Evolutionary conservation across 2,797 vertebrate species (phyloP).

Genomic region (Loriculus beryllinus): DNA sequence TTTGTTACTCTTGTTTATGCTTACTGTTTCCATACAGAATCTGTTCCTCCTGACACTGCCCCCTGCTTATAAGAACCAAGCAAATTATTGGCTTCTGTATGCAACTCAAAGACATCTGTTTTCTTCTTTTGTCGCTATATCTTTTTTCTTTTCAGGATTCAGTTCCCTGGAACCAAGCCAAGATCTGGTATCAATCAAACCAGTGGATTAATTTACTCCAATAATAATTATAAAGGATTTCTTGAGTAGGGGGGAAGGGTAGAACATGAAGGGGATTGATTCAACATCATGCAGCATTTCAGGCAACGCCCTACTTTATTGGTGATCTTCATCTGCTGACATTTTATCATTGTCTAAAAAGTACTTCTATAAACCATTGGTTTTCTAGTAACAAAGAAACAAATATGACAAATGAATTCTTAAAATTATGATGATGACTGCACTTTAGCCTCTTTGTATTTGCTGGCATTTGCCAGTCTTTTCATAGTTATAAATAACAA

Average conservation of each 20-base stretch:
- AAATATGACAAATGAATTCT: background rate
- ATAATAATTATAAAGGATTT: background rate
- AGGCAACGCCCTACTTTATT: background rate
- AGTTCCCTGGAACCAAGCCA: slow-evolving; percentile 46
- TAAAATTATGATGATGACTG: background rate
- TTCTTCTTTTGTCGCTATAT: background rate
- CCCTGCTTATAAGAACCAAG: background rate
- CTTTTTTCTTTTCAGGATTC: slow-evolving; percentile 35
- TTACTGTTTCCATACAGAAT: background rate
- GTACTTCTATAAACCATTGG: background rate
- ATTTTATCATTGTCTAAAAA: background rate
- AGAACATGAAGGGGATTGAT: background rate
- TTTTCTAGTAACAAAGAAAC: background rate
- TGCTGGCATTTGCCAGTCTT: slow-evolving; percentile 13
- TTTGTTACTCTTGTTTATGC: background rate
- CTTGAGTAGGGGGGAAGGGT: background rate
- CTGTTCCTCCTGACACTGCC: background rate
- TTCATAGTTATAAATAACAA: background rate
- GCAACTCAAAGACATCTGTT: slow-evolving; percentile 53
- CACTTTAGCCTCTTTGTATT: background rate
- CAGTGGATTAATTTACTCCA: background rate
- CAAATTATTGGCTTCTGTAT: background rate
- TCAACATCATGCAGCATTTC: background rate
- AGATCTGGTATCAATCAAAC: background rate
- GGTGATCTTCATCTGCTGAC: background rate